Conservation (phyloP, 2,113 vertebrate genomes). For the Silurus glanis region DNA sequence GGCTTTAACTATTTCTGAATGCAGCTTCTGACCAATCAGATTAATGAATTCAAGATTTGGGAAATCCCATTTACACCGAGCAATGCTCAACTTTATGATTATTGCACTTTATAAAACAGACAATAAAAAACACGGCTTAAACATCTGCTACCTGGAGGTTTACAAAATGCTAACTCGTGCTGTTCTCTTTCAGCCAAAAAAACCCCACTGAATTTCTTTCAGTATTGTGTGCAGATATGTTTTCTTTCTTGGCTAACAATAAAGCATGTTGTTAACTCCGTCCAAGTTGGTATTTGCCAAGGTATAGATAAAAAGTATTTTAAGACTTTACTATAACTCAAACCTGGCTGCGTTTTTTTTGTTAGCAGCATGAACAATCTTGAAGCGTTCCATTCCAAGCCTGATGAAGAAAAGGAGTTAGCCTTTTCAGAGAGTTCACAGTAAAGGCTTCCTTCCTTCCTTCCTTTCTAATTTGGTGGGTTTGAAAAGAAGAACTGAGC, state of each 20-base stretch:
- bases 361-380: neutral
- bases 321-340: neutral
- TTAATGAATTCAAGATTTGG: neutral
- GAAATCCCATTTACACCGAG: neutral
- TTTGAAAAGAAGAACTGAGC: neutral
- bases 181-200: neutral
- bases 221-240: neutral
- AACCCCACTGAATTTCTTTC: neutral
- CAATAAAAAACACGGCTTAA: neutral
- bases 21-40: neutral
- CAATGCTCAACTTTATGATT: neutral
- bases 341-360: neutral
- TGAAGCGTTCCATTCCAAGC: neutral
- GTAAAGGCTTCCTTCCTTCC: neutral
- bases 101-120: neutral
- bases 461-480: neutral
- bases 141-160: neutral
- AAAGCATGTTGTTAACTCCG: neutral
- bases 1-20: no score
- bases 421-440: neutral
- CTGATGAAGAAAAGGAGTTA: neutral
- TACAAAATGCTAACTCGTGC: neutral
- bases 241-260: neutral
- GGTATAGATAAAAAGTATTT: neutral
- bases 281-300: neutral